Base-by-base conservation (phyloP, 2,888 invertebrate genomes). In the Iselma pallidipennis region DNA sequence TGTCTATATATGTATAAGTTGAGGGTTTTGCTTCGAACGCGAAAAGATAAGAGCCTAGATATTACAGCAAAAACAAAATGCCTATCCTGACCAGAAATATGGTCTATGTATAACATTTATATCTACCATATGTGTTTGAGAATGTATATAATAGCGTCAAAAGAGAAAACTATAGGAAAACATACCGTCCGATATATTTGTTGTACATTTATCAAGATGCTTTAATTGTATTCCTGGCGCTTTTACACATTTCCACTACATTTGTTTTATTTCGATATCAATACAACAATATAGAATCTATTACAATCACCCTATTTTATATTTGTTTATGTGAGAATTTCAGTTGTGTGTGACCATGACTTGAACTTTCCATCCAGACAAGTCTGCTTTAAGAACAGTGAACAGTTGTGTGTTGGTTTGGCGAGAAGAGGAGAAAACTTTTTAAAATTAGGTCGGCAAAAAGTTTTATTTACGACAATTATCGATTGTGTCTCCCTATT, bases 21-120 rank as follows among this genome's bases (percentile, higher is more conserved):
- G 66, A 65, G 65, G 63, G 64, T 67, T 70, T 67, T 66, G 67
- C 66, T 63, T 65, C 61, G 66, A 68, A 66, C 66, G 67, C 61
- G 63, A 62, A 42, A 66, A 71, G 71, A 71, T 70, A 71, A 71
- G 66, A 56, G 65, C 55, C 60, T 62, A 65, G 68, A 68, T 68
- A 67, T 63, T 66, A 51, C 61, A 42, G 59, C 61, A 66, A 70
- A 70, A 70, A 68, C 70, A 67, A 61, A 65, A 62, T 62, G 66
- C 52, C 65, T 61, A 59, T 62, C 56, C 55, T 57, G 57, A 57
- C 57, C 60, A 55, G 64, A 63, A 59, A 63, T 63, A 59, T 63
- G 51, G 63, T 28, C 19, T 62, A 58, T 9, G 10, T 42, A 42
- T 21, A 42, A 10, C 42, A 42, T 42, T 42, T 21, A 42, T 37